Percentiles rank a stretch among this genome's conserved stretches.
Conservation (phyloP, 2,113 vertebrate species). For the Phalacrocorax aristotelis region DNA sequence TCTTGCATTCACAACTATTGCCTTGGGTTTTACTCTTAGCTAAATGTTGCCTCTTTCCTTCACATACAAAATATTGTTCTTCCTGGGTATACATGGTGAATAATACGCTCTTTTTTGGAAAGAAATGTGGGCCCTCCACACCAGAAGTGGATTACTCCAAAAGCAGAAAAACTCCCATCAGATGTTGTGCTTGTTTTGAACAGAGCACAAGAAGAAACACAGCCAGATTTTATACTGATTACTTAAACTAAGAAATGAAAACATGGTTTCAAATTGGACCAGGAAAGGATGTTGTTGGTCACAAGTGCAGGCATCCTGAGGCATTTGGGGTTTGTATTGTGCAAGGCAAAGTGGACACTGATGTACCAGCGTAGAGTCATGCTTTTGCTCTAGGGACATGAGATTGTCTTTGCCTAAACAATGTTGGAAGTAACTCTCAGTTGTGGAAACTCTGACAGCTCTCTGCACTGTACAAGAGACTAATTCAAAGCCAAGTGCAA, state of each 20-base stretch:
- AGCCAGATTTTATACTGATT: not conserved
- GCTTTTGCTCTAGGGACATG: accelerated
- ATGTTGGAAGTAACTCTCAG: not conserved
- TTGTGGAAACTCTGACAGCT: not conserved
- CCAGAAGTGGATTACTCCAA: not conserved
- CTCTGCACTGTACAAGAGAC: not conserved
- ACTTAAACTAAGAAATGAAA: not conserved
- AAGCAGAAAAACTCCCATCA: not conserved
- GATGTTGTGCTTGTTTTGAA: not conserved
- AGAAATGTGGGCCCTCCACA: not conserved
- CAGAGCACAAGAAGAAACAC: not conserved
- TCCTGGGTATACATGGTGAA: not conserved
- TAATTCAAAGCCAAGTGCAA: slow-evolving; percentile 16
- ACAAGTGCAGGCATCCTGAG: not conserved
- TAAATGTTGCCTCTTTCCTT: not conserved
- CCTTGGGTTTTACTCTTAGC: not conserved
- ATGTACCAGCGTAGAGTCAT: not conserved
- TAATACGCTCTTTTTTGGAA: not conserved
- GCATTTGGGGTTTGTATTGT: not conserved
- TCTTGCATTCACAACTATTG: not conserved
- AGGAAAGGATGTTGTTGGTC: not conserved
- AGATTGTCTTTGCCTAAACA: not conserved
- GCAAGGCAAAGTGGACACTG: not conserved
- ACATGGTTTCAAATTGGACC: not conserved
- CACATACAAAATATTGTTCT: not conserved